These are phyloP conservation scores for Plebejus argus DNA, from an alignment of 2,888 invertebrate species.

Conservation along the genomic window DNA sequence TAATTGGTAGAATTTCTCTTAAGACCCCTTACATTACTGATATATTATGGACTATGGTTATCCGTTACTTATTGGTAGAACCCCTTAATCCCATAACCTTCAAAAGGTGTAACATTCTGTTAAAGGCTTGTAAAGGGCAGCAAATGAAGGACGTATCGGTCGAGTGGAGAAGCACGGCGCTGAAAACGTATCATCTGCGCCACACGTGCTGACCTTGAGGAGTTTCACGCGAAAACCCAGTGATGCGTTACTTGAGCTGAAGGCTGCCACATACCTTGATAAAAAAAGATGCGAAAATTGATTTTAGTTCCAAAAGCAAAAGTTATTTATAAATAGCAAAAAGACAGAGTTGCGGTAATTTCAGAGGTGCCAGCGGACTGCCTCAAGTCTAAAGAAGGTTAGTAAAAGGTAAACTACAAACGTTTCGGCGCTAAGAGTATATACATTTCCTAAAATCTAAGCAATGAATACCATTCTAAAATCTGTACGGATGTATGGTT, in stretches of 20 bases:
- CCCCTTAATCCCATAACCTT: too few relatives aligned
- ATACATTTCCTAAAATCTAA: too few relatives aligned
- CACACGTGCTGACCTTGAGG: neutral
- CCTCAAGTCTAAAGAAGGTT: too few relatives aligned
- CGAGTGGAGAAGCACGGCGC: neutral
- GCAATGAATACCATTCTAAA: too few relatives aligned
- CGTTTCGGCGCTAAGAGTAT: too few relatives aligned
- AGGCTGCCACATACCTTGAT: neutral
- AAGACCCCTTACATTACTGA: too few relatives aligned
- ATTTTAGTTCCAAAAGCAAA: neutral
- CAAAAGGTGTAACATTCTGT: neutral
- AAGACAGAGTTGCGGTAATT: neutral
- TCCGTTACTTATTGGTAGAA: too few relatives aligned
- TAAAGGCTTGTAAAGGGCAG: neutral
- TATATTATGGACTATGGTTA: too few relatives aligned
- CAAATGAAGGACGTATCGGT: neutral
- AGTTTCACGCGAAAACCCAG: slow-evolving; percentile 23
- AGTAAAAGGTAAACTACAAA: too few relatives aligned
- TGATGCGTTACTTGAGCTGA: slow-evolving; percentile 7
- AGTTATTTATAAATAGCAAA: neutral
- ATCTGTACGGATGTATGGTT: too few relatives aligned
- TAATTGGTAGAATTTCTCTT: too few relatives aligned
- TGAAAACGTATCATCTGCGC: neutral
- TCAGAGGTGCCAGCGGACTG: too few relatives aligned
- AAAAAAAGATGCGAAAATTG: neutral